phyloP scores from a whole-genome alignment of 2,113 vertebrate species.

The Gyps fulvus region DNA sequence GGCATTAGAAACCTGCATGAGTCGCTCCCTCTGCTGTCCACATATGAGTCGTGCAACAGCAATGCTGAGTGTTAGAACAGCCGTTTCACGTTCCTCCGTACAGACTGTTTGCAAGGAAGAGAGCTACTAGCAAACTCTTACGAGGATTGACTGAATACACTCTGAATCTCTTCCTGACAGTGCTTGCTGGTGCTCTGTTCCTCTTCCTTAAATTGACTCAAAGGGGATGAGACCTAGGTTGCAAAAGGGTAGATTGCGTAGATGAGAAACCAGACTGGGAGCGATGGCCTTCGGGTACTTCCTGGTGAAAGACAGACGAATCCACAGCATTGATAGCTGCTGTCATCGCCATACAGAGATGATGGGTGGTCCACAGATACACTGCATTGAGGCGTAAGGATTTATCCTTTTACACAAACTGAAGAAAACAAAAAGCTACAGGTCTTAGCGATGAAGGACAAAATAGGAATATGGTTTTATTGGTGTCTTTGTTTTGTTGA shows the following conservation, averaged over 20 bases:
- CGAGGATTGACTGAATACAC: neutral
- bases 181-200: neutral
- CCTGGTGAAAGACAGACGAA: neutral
- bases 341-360: neutral
- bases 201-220: neutral
- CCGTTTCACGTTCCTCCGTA: neutral
- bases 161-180: neutral
- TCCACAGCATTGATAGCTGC: neutral
- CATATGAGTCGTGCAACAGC: neutral
- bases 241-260: neutral
- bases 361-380: neutral
- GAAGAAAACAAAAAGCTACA: neutral
- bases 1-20: neutral
- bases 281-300: neutral
- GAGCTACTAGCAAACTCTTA: neutral
- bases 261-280: neutral
- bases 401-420: neutral
- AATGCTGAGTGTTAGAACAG: neutral
- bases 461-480: neutral
- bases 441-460: neutral
- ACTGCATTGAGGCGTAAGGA: neutral
- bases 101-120: neutral
- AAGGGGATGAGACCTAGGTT: neutral
- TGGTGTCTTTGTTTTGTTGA: neutral
- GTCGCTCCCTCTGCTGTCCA: neutral